phyloP scores from a whole-genome alignment of 2,113 vertebrate genomes.

The Synchiropus splendidus region DNA sequence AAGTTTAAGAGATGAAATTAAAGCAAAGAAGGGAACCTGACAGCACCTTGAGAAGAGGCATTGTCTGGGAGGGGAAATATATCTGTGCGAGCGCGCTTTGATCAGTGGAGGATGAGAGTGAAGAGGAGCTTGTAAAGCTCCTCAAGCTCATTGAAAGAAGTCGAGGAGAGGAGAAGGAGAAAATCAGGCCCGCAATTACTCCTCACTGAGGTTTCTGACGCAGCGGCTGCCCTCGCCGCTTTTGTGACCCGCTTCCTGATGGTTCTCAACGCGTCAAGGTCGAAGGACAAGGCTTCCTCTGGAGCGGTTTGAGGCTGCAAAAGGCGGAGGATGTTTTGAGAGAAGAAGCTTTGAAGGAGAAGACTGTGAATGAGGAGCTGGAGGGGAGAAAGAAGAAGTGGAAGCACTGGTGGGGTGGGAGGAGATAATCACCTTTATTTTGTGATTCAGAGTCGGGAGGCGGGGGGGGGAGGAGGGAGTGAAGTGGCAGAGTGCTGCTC shows the following conservation, averaged over 20 bases:
- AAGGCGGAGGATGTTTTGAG: constrained; percentile 25
- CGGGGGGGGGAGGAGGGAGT: constrained; percentile 20
- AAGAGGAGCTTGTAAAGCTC: constrained; percentile 60
- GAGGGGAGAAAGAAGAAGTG: constrained; percentile 26
- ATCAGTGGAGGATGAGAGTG: constrained; percentile 65
- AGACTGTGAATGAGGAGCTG: constrained; percentile 26
- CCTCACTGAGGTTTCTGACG: constrained; percentile 1
- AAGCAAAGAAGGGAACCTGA: constrained; percentile 72
- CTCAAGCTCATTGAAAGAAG: constrained; percentile 47
- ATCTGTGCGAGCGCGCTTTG: constrained; percentile 65
- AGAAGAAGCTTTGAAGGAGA: constrained; percentile 45
- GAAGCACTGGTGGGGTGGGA: constrained; percentile 23
- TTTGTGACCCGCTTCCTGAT: constrained; percentile 10
- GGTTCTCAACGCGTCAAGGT: neutral
- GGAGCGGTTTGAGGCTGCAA: no score
- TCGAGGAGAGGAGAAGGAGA: constrained; percentile 29
- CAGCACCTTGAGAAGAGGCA: constrained; percentile 70
- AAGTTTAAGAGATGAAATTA: constrained; percentile 72
- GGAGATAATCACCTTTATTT: constrained; percentile 55
- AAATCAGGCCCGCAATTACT: constrained; percentile 37
- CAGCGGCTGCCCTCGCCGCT: constrained; percentile 17
- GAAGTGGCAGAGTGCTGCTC: constrained; percentile 38
- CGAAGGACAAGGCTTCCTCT: no score
- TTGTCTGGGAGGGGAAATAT: constrained; percentile 69
- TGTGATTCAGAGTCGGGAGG: constrained; percentile 33